These are phyloP conservation scores for Pangasius macronema DNA, from an alignment of 2,797 vertebrate genomes.

Conservation along the genomic window DNA sequence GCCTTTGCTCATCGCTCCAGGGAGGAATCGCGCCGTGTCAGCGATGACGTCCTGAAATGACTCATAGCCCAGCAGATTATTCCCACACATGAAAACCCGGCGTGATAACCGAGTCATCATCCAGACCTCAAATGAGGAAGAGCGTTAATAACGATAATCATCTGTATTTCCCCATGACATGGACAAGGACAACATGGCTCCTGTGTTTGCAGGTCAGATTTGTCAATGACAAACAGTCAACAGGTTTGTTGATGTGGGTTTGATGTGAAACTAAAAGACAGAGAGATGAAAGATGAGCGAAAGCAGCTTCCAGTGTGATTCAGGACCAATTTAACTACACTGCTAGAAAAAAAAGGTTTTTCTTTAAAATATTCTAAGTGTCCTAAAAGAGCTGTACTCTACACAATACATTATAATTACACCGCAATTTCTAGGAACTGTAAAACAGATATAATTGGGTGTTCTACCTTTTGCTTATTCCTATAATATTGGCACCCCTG, in stretches of 20 bases:
- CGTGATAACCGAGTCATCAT: neutral
- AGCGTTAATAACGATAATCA: neutral
- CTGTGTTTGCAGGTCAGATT: neutral
- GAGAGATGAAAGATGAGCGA: neutral
- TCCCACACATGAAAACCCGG: neutral
- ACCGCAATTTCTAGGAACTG: neutral
- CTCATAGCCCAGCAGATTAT: neutral
- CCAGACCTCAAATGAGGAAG: neutral
- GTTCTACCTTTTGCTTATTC: too few species aligned
- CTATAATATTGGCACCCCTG: neutral
- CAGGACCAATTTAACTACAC: neutral
- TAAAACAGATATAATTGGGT: neutral
- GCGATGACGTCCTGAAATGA: neutral
- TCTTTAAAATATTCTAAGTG: neutral
- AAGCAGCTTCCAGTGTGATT: neutral
- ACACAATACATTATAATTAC: neutral
- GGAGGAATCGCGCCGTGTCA: neutral
- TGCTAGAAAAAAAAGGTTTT: neutral
- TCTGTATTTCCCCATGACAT: slow-evolving; percentile 2
- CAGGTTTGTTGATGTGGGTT: neutral
- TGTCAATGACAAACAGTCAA: neutral
- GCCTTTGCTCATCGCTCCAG: neutral
- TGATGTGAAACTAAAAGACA: neutral
- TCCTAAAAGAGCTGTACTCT: neutral
- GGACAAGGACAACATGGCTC: neutral